Evolutionary conservation across 1,140 invertebrate species (phyloP), one percentile per base, ranked within the genome.

Genomic region (Aporrectodea caliginosa): DNA sequence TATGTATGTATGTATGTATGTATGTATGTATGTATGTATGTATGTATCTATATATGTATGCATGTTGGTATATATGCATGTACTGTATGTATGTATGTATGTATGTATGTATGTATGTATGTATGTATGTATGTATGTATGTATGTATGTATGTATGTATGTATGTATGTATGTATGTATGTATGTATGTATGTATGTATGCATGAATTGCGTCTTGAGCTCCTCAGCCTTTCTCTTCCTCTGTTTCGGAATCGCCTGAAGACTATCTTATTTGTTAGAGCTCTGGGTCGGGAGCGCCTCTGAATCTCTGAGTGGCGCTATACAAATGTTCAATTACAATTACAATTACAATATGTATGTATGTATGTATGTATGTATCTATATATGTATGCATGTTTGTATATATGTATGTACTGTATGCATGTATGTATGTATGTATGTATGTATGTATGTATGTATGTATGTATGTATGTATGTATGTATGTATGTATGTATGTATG

Each of bases 91-190:
- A 34, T 75, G 34, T 34, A 34, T 75, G 58, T 82, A 58, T 81
- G 35, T 81, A 77, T 81, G 34, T 82, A 76, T 81, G 72, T 82
- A 79, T 75, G 33, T 81, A 70, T 76, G 33, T 81, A 69, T 73
- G 33, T 81, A 77, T 81, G 29, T 78, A 70, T 81, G 33, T 81
- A 68, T 81, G 68, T 81, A 68, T 81, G 1, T 81, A 34, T 81
- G 22, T 31, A 35, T 81, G 6, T 81, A 31, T 81, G 69, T 81
- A 78, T 81, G 30, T 81, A 68, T 81, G 69, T 32, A 70, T 81
- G 30, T 81, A 75, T 81, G 32, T 81, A 82, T 81, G 43, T 78
- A 77, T 81, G 33, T 81, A 69, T 81, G 31, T 75, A 70, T 81
- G 68, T 81, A 70, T 82, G 33, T 82, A 30, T 82, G 30, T 80